Conservation (phyloP, 2,113 vertebrate species). For the Nipponia nippon region DNA sequence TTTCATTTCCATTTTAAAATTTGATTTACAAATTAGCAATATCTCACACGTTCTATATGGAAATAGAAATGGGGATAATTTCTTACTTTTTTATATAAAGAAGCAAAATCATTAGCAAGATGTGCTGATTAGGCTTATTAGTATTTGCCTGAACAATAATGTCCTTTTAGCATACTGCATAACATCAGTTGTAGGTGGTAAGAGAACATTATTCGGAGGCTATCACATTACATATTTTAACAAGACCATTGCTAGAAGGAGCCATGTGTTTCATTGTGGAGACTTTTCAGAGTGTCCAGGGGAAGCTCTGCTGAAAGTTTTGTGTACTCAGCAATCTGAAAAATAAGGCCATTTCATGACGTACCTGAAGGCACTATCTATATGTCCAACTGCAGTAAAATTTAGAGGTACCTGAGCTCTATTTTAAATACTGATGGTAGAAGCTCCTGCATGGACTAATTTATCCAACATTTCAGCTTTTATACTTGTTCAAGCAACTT, state of each 20-base stretch:
- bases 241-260: not conserved
- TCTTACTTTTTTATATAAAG: not conserved
- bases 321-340: not conserved
- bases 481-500: not conserved
- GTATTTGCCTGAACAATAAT: not conserved
- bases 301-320: not conserved
- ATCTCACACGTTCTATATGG: not conserved
- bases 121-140: not conserved
- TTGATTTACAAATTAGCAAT: not conserved
- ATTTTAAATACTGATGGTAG: not conserved
- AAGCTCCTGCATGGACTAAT: not conserved
- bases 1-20: not conserved
- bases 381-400: not conserved
- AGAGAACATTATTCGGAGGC: not conserved
- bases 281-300: not conserved
- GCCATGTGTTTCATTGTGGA: not conserved
- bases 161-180: not conserved
- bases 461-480: not conserved
- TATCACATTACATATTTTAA: not conserved
- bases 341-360: not conserved
- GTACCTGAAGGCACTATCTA: not conserved
- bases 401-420: not conserved
- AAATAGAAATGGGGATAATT: not conserved
- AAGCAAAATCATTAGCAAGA: not conserved
- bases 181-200: not conserved